Evolutionary conservation across 2,888 invertebrate species (phyloP).

Genomic region (Polylopha cassiicola): DNA sequence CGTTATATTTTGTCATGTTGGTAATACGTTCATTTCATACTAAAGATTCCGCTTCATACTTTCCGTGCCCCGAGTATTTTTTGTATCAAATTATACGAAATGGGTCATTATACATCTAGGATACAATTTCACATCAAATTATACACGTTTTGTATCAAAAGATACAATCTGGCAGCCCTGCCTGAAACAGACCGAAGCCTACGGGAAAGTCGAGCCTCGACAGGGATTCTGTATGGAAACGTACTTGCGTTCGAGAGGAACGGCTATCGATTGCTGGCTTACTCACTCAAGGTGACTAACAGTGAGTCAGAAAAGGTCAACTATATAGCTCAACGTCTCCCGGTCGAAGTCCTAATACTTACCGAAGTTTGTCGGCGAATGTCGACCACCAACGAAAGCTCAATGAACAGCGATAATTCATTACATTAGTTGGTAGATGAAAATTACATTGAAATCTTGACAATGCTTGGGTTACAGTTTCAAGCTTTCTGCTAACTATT

Average conservation of each 20-base stretch:
- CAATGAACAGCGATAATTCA: conserved; percentile 65
- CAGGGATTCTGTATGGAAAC: conserved; percentile 60
- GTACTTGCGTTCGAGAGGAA: conserved; percentile 35
- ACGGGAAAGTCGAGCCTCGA: conserved; percentile 70
- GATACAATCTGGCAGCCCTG: too few species aligned
- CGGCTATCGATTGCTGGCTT: conserved; percentile 37
- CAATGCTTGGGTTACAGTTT: too few species aligned
- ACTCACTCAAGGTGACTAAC: conserved; percentile 41
- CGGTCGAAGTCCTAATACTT: conserved; percentile 25
- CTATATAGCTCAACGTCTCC: conserved; percentile 25
- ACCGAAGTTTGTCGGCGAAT: conserved; percentile 42
- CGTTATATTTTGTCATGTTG: too few species aligned
- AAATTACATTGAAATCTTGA: conserved; percentile 48
- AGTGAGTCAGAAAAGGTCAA: conserved; percentile 52
- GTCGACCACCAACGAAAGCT: conserved; percentile 56
- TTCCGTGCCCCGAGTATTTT: too few species aligned
- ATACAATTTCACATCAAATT: too few species aligned
- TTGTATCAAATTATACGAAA: too few species aligned
- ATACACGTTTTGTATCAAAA: too few species aligned
- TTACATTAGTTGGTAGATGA: conserved; percentile 35
- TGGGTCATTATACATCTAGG: too few species aligned
- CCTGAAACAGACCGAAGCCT: conserved; percentile 48
- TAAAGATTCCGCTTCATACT: too few species aligned
- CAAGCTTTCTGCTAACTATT: too few species aligned
- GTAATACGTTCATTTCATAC: too few species aligned